phyloP scores from a whole-genome alignment of 2,888 invertebrate genomes.

The Drosophila percnosoma region DNA sequence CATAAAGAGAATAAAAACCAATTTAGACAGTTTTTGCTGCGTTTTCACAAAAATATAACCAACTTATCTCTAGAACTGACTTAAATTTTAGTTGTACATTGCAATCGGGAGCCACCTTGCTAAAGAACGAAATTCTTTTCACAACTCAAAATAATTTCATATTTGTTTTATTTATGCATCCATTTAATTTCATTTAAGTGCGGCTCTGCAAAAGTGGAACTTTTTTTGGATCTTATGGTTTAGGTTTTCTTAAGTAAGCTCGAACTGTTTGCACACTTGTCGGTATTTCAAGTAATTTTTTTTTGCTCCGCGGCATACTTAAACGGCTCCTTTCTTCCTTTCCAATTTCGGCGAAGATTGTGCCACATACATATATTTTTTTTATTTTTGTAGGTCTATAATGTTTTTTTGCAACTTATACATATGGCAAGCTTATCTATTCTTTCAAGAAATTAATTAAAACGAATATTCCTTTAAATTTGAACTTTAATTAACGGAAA shows the following conservation, averaged over 20 bases:
- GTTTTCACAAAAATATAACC: not conserved
- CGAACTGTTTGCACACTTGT: not conserved
- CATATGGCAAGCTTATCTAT: too few relatives aligned
- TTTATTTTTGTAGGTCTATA: too few relatives aligned
- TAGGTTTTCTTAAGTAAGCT: not conserved
- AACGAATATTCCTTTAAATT: too few relatives aligned
- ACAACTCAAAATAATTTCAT: not conserved
- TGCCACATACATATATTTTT: too few relatives aligned
- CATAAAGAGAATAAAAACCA: not conserved
- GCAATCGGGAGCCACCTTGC: not conserved
- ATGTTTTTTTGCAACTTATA: too few relatives aligned
- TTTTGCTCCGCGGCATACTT: too few relatives aligned
- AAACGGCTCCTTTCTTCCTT: too few relatives aligned
- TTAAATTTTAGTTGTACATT: not conserved
- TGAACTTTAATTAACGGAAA: too few relatives aligned
- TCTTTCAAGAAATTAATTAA: too few relatives aligned
- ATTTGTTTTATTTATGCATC: not conserved
- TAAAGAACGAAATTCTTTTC: not conserved
- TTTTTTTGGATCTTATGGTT: not conserved
- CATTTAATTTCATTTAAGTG: not conserved
- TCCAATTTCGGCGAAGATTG: too few relatives aligned
- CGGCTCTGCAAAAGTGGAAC: not conserved
- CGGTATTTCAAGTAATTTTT: not conserved
- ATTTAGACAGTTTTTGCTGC: not conserved
- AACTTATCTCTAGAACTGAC: not conserved